A percentile compares a stretch with the other conserved stretches of the same genome.
phyloP scores from a whole-genome alignment of 2,888 invertebrate species.

The Helicoverpa assulta region DNA sequence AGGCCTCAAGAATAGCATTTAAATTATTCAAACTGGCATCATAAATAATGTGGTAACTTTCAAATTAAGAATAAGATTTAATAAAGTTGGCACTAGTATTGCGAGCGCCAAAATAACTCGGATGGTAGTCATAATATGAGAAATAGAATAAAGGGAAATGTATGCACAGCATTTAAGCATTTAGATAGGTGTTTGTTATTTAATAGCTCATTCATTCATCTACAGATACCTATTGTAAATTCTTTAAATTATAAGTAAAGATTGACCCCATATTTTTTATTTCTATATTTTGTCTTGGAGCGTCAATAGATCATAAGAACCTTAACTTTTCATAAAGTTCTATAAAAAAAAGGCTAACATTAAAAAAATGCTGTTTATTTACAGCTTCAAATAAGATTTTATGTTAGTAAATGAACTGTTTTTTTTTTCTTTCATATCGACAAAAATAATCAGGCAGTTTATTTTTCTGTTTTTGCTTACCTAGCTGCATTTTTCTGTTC shows the following conservation, averaged over 20 bases:
- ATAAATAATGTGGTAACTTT: constrained; percentile 10
- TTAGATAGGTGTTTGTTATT: neutral
- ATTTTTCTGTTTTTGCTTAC: neutral
- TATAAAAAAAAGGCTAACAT: no score
- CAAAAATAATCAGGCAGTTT: neutral
- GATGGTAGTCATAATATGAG: neutral
- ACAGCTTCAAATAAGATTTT: no score
- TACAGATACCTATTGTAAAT: neutral
- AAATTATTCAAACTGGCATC: constrained; percentile 13
- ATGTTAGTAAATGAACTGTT: no score
- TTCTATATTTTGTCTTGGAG: no score
- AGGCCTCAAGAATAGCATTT: neutral
- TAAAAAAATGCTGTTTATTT: no score
- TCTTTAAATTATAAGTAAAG: no score
- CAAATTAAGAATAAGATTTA: neutral
- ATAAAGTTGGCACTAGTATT: constrained; percentile 19
- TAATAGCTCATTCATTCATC: neutral
- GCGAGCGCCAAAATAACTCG: constrained; percentile 16
- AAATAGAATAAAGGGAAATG: constrained; percentile 12
- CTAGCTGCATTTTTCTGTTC: neutral
- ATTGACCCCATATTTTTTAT: no score
- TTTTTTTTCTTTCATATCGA: no score
- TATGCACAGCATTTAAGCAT: neutral
- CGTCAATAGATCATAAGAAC: no score
- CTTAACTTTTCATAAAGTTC: no score